Base-by-base conservation (phyloP, 37 sponge, comb jelly and placozoan genomes). In the Axinella damicornis region DNA sequence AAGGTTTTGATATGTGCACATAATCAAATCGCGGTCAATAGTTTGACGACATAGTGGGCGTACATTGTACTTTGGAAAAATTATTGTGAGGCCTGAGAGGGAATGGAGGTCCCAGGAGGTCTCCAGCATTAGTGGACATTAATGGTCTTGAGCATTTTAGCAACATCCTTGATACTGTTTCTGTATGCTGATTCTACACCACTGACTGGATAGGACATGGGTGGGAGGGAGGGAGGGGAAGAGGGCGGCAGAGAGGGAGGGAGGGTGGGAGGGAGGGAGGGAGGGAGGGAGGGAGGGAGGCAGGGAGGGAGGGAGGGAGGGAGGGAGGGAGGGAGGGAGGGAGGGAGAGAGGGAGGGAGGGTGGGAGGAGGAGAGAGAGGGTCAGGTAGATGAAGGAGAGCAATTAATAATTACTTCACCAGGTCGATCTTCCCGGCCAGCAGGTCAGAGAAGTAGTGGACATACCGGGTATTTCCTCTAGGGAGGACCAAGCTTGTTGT, bases 371-470 rank as follows among this genome's bases (percentile, higher is more conserved):
- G n/a, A n/a, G n/a, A n/a, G n/a, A n/a, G n/a, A 57, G 18, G 58
- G 19, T 57, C 19, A 20, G 16, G 19, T 57, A 19, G 58, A 20
- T 19, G 58, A 20, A 57, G n/a, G n/a, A n/a, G n/a, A n/a, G n/a
- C n/a, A n/a, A n/a, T n/a, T n/a, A n/a, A n/a, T n/a, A n/a, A n/a
- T n/a, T n/a, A n/a, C n/a, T n/a, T n/a, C n/a, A n/a, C n/a, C n/a
- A 95, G 88, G 54, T 71, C 79, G 11, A 94, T 80, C 68, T 95
- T 91, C 32, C 92, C 94, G 13, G 79, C 79, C 28, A 98, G 83
- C 0, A 98, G 74, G 62, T 95, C 94, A 73, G 80, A 70, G 83
- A 98, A 98, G 80, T 98, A 98, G 77, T 92, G 88, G 9, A 98
- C 97, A 82, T 96, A 96, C 78, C 19, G 16, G 18, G 18, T 16